A percentile compares a stretch with the other conserved stretches of the same genome.
phyloP scores from a whole-genome alignment of 2,888 invertebrate species.

The Ichneumon xanthorius region DNA sequence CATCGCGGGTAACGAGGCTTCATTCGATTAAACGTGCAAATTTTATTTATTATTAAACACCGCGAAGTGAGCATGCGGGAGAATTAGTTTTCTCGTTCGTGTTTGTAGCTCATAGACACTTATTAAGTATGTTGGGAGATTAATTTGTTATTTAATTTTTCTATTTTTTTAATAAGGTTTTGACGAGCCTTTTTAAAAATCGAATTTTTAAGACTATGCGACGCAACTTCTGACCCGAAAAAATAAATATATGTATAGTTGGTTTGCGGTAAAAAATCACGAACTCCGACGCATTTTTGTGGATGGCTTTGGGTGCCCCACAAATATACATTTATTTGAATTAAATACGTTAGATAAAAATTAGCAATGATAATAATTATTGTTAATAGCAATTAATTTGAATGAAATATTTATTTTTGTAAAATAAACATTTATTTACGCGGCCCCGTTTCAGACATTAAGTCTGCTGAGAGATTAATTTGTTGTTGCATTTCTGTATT shows the following conservation, averaged over 20 bases:
- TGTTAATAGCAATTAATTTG: no score
- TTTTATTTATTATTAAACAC: conserved; percentile 67
- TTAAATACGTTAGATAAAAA: no score
- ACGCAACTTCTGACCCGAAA: not conserved
- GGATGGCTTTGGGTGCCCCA: not conserved
- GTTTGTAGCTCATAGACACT: not conserved
- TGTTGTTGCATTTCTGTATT: not conserved
- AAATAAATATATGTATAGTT: not conserved
- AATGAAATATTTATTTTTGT: no score
- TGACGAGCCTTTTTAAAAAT: no score
- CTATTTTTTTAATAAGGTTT: no score
- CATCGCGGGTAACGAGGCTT: conserved; percentile 63
- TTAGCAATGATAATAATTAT: no score
- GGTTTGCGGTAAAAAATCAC: no score
- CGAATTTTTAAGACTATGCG: not conserved
- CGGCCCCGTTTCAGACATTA: not conserved
- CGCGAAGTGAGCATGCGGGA: not conserved
- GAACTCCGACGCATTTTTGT: no score
- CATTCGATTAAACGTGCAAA: conserved; percentile 69
- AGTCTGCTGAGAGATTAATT: no score
- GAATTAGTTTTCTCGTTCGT: not conserved
- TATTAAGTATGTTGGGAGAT: not conserved
- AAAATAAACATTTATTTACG: not conserved
- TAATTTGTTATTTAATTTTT: not conserved
- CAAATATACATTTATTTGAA: no score